Evolutionary conservation across 2,113 vertebrate genomes (phyloP).

Genomic region (Toxotes chatareus): DNA sequence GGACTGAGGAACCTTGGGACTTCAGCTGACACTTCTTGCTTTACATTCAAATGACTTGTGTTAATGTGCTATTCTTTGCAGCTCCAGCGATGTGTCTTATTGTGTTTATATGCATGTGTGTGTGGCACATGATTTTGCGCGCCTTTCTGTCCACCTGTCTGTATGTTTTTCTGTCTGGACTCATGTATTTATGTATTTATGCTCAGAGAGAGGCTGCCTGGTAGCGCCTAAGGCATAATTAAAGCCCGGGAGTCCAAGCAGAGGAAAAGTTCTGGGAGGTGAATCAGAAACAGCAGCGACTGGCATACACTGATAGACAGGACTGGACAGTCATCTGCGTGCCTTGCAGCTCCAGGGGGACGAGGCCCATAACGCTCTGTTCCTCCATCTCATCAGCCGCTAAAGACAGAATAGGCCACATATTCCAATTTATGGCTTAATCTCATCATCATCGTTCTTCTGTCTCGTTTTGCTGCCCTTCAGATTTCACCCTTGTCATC

Average conservation of each 20-base stretch:
- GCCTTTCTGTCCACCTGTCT: slow-evolving; percentile 41
- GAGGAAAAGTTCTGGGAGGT: slow-evolving; percentile 60
- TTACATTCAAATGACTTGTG: slow-evolving; percentile 70
- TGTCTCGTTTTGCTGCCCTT: slow-evolving; percentile 55
- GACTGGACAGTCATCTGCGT: slow-evolving; percentile 60
- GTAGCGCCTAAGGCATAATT: slow-evolving; percentile 70
- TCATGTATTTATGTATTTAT: slow-evolving; percentile 72
- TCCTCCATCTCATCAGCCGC: slow-evolving; percentile 49
- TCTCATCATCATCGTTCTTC: slow-evolving; percentile 66
- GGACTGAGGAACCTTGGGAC: slow-evolving; percentile 53
- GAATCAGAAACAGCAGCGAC: slow-evolving; percentile 52
- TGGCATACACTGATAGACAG: slow-evolving; percentile 55
- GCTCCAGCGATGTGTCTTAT: slow-evolving; percentile 33
- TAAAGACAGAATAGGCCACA: slow-evolving; percentile 42
- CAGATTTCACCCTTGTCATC: slow-evolving; percentile 60
- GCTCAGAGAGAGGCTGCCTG: slow-evolving; percentile 50
- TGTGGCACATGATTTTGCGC: slow-evolving; percentile 13
- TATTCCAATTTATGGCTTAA: slow-evolving; percentile 63
- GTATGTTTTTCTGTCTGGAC: slow-evolving; percentile 37
- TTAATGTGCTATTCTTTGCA: slow-evolving; percentile 44
- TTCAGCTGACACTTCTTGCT: slow-evolving; percentile 32
- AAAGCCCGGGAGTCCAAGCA: slow-evolving; percentile 60
- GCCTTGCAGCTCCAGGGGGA: slow-evolving; percentile 26
- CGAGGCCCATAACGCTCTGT: slow-evolving; percentile 32
- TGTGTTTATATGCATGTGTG: slow-evolving; percentile 24